These are phyloP conservation scores for Pyrrhosoma nymphula DNA, from an alignment of 2,888 invertebrate species.

Conservation along the genomic window DNA sequence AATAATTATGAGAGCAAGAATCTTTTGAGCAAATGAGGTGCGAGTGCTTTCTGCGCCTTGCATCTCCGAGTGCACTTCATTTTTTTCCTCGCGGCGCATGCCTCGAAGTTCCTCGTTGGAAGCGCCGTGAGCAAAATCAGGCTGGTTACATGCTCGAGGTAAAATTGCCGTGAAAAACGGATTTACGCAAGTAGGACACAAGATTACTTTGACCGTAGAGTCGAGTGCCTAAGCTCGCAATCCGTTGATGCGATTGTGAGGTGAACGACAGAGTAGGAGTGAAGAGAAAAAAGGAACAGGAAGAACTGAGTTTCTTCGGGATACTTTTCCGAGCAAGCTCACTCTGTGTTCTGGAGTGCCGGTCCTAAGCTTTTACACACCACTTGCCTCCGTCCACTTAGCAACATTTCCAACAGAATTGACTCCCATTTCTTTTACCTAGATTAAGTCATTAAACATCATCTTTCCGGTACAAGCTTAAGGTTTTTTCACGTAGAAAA, in stretches of 20 bases:
- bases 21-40: neutral
- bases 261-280: neutral
- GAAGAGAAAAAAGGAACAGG: neutral
- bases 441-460: neutral
- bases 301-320: neutral
- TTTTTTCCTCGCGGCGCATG: neutral
- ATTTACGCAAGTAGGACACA: neutral
- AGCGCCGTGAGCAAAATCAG: neutral
- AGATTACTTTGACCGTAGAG: constrained; percentile 17
- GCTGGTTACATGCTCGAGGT: neutral
- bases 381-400: neutral
- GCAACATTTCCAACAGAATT: neutral
- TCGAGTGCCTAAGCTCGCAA: neutral
- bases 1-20: neutral
- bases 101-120: neutral
- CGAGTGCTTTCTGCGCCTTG: neutral
- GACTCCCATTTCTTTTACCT: neutral
- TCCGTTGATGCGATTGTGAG: constrained; percentile 33
- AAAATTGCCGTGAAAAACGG: constrained; percentile 31
- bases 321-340: neutral
- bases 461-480: neutral
- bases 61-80: neutral
- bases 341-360: neutral
- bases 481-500: neutral
- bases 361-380: neutral